Percentiles rank a stretch among this genome's conserved stretches.
These are phyloP conservation scores for Scyliorhinus canicula DNA, from an alignment of 2,797 vertebrate species.

Conservation along the genomic window DNA sequence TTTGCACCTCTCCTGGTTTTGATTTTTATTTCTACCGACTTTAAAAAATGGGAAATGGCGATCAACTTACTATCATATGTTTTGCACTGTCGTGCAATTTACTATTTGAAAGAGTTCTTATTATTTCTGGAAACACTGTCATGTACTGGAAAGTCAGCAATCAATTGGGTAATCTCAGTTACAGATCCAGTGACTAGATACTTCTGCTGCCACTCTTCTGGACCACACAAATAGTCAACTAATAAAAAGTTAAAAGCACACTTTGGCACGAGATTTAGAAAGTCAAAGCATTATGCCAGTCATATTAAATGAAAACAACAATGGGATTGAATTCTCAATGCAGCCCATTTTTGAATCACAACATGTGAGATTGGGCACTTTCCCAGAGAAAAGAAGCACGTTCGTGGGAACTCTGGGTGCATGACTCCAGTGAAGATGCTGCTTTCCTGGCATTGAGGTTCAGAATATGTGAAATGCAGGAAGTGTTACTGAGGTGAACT, in stretches of 20 bases:
- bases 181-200: neutral
- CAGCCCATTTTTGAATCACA: neutral
- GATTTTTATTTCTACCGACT: neutral
- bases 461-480: neutral
- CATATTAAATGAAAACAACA: neutral
- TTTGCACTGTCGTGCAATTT: neutral
- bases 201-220: too few species aligned
- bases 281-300: conserved; percentile 9
- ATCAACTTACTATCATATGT: neutral
- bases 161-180: neutral
- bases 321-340: too few species aligned
- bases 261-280: neutral
- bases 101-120: neutral
- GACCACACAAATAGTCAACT: neutral
- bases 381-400: conserved; percentile 24
- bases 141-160: neutral
- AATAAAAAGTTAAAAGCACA: neutral
- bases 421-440: neutral
- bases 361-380: conserved; percentile 12
- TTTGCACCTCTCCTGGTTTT: neutral
- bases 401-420: neutral
- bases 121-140: neutral
- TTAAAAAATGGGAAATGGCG: neutral
- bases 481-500: neutral
- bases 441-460: neutral